These are phyloP conservation scores for Sorex fumeus DNA, from an alignment of 2,113 vertebrate species.

Conservation along the genomic window DNA sequence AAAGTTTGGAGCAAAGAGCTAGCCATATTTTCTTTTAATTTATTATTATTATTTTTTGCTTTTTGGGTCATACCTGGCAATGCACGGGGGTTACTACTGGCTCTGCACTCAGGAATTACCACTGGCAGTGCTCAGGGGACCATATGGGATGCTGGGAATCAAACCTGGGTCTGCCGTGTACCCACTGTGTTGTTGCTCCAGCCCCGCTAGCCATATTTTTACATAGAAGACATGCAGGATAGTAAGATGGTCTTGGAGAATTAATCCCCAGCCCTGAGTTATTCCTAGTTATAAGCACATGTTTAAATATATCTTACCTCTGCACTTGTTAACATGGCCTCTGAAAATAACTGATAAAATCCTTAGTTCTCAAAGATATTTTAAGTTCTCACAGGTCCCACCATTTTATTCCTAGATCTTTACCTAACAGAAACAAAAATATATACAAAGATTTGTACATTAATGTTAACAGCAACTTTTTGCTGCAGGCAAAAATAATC, in stretches of 20 bases:
- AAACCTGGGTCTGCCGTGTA: no score
- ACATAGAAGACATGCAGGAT: background rate
- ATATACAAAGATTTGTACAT: slow-evolving; percentile 8
- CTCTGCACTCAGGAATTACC: no score
- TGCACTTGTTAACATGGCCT: background rate
- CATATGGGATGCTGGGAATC: no score
- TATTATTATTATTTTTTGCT: no score
- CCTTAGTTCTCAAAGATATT: slow-evolving; percentile 41
- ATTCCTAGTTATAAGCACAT: slow-evolving; percentile 37
- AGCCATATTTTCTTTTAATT: background rate
- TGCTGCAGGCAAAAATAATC: background rate
- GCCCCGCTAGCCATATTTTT: background rate
- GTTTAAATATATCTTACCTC: background rate
- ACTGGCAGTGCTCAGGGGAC: no score
- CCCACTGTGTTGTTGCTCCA: no score
- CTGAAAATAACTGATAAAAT: slow-evolving; percentile 33
- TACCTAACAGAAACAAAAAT: slow-evolving; percentile 10
- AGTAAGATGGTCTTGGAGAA: slow-evolving; percentile 16
- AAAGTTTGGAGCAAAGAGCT: background rate
- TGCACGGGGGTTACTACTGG: no score
- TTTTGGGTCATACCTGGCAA: no score
- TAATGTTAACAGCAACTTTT: background rate
- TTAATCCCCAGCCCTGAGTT: background rate
- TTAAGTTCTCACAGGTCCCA: background rate
- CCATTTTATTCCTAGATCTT: background rate